Conservation (phyloP, 1,140 invertebrate genomes). For the Bombus pyrosoma region DNA sequence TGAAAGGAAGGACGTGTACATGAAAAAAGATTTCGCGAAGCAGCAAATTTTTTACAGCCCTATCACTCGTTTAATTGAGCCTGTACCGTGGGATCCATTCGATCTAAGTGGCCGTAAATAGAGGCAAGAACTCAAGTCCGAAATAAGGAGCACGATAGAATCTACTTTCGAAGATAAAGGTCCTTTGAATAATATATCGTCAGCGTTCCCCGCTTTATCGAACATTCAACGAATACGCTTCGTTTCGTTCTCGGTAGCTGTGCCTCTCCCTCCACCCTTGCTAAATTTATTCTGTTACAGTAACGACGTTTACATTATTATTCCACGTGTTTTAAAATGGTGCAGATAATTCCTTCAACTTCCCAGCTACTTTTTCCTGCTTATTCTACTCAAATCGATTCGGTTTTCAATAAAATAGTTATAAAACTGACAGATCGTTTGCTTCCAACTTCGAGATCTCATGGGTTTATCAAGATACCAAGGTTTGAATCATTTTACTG, state of each 20-base stretch:
- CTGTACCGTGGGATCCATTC: not conserved
- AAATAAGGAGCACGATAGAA: slow-evolving; percentile 24
- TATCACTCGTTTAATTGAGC: slow-evolving; percentile 18
- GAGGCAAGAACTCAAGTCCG: not conserved
- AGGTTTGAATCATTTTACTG: not conserved
- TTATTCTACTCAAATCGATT: not conserved
- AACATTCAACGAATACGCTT: slow-evolving; percentile 33
- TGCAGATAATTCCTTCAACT: not conserved
- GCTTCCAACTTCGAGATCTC: not conserved
- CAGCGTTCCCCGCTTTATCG: slow-evolving; percentile 14
- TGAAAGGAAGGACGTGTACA: not conserved
- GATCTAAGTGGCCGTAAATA: slow-evolving; percentile 5
- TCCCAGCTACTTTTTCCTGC: not conserved
- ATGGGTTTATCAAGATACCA: not conserved
- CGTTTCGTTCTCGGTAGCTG: not conserved
- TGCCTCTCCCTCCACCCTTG: not conserved
- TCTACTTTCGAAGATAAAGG: slow-evolving; percentile 23
- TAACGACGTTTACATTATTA: slow-evolving; percentile 5
- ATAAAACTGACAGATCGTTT: not conserved
- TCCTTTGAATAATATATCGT: slow-evolving; percentile 33
- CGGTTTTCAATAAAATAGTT: not conserved
- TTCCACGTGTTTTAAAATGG: not conserved
- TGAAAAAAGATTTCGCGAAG: not conserved
- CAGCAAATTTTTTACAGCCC: not conserved
- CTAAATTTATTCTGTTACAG: not conserved